Percentiles rank a stretch among this genome's conserved stretches.
These are phyloP conservation scores for Muscidifurax raptorellus DNA, from an alignment of 1,140 invertebrate species.

Conservation along the genomic window DNA sequence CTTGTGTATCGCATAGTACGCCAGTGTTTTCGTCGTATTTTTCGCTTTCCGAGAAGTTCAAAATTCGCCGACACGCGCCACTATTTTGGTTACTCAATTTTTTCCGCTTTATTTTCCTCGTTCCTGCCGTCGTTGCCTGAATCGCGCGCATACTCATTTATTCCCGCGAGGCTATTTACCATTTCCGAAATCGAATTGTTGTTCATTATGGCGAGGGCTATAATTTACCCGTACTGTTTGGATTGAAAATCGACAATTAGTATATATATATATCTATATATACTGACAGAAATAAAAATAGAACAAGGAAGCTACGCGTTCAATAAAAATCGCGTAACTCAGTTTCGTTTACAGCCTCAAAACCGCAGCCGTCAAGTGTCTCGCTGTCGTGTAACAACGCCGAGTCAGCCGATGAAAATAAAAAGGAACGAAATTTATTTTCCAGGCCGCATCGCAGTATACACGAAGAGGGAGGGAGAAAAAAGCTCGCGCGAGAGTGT, in stretches of 20 bases:
- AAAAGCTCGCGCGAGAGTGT: constrained; percentile 18
- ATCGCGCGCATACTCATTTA: too few species aligned
- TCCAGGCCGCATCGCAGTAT: not conserved
- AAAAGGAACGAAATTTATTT: constrained; percentile 12
- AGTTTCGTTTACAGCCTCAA: not conserved
- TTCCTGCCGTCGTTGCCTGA: not conserved
- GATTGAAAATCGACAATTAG: too few species aligned
- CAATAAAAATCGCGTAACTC: too few species aligned
- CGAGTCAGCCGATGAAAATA: not conserved
- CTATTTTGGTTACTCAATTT: not conserved
- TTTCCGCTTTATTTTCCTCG: not conserved
- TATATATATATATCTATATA: too few species aligned
- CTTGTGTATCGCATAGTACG: too few species aligned
- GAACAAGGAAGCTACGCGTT: not conserved
- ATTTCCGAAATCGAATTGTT: too few species aligned
- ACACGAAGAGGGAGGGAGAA: not conserved
- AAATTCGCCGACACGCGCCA: not conserved
- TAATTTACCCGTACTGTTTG: too few species aligned
- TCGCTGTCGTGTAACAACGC: not conserved
- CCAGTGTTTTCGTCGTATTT: not conserved
- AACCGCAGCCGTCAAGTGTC: too few species aligned
- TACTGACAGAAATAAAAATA: too few species aligned
- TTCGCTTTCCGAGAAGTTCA: not conserved
- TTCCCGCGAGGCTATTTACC: too few species aligned
- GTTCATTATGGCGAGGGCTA: too few species aligned